Base-by-base conservation (phyloP, 2,888 invertebrate genomes). In the Acleris emargana region DNA sequence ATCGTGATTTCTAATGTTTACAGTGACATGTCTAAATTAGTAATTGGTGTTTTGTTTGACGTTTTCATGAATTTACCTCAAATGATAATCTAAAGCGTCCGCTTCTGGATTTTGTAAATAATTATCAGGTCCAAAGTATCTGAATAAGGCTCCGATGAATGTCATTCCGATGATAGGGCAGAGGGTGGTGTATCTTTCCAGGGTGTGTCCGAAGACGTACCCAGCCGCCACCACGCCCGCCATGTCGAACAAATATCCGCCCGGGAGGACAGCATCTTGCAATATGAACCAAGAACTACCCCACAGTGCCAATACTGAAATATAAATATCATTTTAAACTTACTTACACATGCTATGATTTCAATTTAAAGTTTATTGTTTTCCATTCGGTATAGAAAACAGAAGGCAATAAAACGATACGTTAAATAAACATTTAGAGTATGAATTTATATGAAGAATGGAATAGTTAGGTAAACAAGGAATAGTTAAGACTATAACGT, bases 121-220 rank as follows among this genome's bases (percentile, higher is more conserved):
- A 72, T 82, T 89, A 43, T 76, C 74, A 49, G 85, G 76, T 17
- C 84, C 84, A 42, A 89, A 80, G 70, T 84, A 82, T 79, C 89
- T 88, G 69, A 81, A 89, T 28, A 91, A 71, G 16, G 83, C 89
- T 62, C 92, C 92, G 43, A 83, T 79, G 54, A 92, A 72, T 28
- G 90, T 89, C 92, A 92, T 92, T 9, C 91, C 91, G 13, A 91
- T 87, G 7, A 90, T 82, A 17, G 90, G 82, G 69, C 84, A 84
- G 60, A 92, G 73, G 43, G 87, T 87, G 47, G 91, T 91, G 69
- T 82, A 88, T 72, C 90, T 78, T 72, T 91, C 91, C 55, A 92
- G 69, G 2, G 86, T 86, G 67, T 92, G 92, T 0, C 92, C 91
- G 61, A 83, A 80, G 13, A 85, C 71, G 67, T 92, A 92, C 16